These are phyloP conservation scores for Eilema sororculum DNA, from an alignment of 2,888 invertebrate genomes.

Conservation along the genomic window DNA sequence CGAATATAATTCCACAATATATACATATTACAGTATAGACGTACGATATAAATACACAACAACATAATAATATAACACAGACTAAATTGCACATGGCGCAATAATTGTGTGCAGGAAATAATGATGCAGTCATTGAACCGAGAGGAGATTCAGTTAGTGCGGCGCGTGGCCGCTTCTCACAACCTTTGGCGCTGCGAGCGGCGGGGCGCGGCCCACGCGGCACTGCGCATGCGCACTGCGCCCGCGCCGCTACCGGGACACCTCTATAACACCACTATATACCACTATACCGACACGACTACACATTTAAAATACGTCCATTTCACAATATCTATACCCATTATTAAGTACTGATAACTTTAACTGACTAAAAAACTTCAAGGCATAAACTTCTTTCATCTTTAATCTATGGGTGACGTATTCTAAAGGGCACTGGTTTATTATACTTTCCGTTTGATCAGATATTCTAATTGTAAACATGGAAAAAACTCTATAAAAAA, in stretches of 20 bases:
- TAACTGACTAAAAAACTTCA: conserved; percentile 84
- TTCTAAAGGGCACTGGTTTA: conserved; percentile 86
- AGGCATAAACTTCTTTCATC: conserved; percentile 84
- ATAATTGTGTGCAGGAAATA: conserved; percentile 82
- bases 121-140: conserved; percentile 84
- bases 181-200: conserved; percentile 67
- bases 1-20: conserved; percentile 86
- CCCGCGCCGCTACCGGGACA: conserved; percentile 33
- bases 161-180: conserved; percentile 72
- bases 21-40: conserved; percentile 85
- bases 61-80: conserved; percentile 87
- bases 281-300: conserved; percentile 73
- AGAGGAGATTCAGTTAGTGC: conserved; percentile 82
- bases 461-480: conserved; percentile 78
- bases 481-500: conserved; percentile 81
- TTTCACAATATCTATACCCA: conserved; percentile 68
- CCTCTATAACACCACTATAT: conserved; percentile 58
- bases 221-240: too few species aligned
- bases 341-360: conserved; percentile 85
- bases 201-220: conserved; percentile 12
- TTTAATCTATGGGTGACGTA: conserved; percentile 84
- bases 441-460: conserved; percentile 81
- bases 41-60: conserved; percentile 86
- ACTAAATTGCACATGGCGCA: conserved; percentile 86
- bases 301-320: conserved; percentile 71